Evolutionary conservation across 2,888 invertebrate species (phyloP), one percentile per base, ranked within the genome.

Genomic region (Phortica magna): DNA sequence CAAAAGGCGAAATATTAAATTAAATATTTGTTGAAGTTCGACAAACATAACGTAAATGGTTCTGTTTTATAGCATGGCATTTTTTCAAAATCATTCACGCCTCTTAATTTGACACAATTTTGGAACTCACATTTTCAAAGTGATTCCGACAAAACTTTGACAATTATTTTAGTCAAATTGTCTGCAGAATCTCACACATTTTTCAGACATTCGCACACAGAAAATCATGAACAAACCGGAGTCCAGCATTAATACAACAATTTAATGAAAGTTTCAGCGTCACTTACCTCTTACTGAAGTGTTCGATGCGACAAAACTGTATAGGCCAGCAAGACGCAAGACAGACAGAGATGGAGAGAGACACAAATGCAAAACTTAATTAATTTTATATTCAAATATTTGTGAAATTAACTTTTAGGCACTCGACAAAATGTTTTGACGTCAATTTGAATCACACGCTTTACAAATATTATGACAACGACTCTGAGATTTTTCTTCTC

Each of bases 351-450:
- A 31, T 1, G 3, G 48, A 9, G 14, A 9, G 14, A 61, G 10
- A 19, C 61, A 61, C 53, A 72, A 72, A 55, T 41, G 72, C 39
- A 48, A 55, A 72, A 55, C 12, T 70, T 48, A 57, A 72, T 72
- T 72, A 57, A 61, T 72, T 72, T 72, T 39, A 9, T n/a, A 17
- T 39, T 31, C 57, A 57, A 53, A 57, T 57, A n/a, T 41, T 72
- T 12, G 7, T 14, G 55, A 55, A 55, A 55, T 55, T 59, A 59
- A 59, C 59, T 59, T 19, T 19, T 19, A 22, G 2, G 22, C 61
- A 61, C 61, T 22, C 22, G 22, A 61, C 22, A 72, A 55, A 22
- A 19, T 53, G 3, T 61, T 22, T 61, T 22, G 22, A 22, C n/a
- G 61, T 61, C 22, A 22, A 61, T 61, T 61, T 61, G 6, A 22